Percentiles rank a stretch among this genome's conserved stretches.
Conservation (phyloP, 1,140 invertebrate genomes). For the Ptiloglossa arizonensis region DNA sequence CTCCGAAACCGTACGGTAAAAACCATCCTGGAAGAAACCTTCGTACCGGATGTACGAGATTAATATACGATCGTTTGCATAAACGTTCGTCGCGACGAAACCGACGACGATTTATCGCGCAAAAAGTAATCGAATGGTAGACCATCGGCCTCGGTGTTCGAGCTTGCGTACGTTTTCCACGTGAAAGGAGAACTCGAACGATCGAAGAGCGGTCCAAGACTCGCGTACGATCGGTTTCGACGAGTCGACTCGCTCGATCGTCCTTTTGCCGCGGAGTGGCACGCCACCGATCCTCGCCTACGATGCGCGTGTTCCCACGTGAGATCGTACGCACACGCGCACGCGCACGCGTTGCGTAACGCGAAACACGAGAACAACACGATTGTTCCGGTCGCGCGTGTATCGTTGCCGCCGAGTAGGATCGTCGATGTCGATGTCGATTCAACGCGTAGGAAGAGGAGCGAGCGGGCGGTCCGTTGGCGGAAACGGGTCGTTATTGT, state of each 20-base stretch:
- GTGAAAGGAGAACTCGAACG: no score
- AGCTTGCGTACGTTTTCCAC: no score
- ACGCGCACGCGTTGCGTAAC: constrained; percentile 60
- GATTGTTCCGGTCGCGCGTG: constrained; percentile 44
- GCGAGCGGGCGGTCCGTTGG: background rate
- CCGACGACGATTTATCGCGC: no score
- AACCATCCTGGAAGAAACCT: no score
- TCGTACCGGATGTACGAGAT: no score
- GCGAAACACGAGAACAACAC: constrained; percentile 39
- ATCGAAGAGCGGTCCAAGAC: constrained; percentile 15
- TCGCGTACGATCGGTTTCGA: constrained; percentile 56
- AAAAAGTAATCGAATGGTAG: no score
- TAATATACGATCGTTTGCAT: no score
- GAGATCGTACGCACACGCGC: constrained; percentile 27
- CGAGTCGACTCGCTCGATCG: constrained; percentile 34
- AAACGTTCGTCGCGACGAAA: no score
- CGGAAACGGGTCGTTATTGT: no score
- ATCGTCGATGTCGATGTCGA: constrained; percentile 32
- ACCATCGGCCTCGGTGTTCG: no score
- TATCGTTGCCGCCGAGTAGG: no score
- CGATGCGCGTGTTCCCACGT: constrained; percentile 60
- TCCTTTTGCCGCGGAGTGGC: constrained; percentile 36
- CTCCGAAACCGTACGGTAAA: no score
- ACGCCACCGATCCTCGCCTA: constrained; percentile 53
- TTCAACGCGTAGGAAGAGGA: constrained; percentile 11